These are phyloP conservation scores for Lomographa bimaculata DNA, from an alignment of 2,888 invertebrate genomes.

Conservation along the genomic window DNA sequence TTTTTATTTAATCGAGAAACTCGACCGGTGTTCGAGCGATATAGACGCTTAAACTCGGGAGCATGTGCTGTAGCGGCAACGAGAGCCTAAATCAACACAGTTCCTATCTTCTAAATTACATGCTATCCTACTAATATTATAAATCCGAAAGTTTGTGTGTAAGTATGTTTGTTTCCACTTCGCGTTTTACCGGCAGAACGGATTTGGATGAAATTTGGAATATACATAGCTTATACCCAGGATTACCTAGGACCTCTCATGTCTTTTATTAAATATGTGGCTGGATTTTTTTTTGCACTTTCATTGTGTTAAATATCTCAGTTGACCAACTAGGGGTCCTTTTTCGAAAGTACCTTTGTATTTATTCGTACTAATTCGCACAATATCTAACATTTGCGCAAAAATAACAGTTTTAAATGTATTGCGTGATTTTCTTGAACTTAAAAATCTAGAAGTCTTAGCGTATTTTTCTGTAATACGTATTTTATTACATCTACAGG, in stretches of 20 bases:
- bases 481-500: slow-evolving; percentile 3
- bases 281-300: slow-evolving; percentile 2
- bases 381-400: too few species aligned
- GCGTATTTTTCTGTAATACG: not conserved
- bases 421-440: too few species aligned
- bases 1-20: too few species aligned
- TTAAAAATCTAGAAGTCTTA: not conserved
- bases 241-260: slow-evolving; percentile 3
- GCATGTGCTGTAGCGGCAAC: too few species aligned
- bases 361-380: slow-evolving; percentile 23
- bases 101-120: not conserved
- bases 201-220: too few species aligned
- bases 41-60: too few species aligned
- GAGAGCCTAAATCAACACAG: too few species aligned
- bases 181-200: too few species aligned
- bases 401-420: slow-evolving; percentile 2
- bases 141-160: too few species aligned
- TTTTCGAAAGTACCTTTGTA: slow-evolving; percentile 31
- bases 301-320: slow-evolving; percentile 10
- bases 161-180: too few species aligned
- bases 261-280: slow-evolving; percentile 15
- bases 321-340: slow-evolving; percentile 40
- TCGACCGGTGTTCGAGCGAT: too few species aligned
- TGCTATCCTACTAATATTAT: too few species aligned
- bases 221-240: slow-evolving; percentile 8